Conservation (phyloP, 2,797 vertebrate species). For the Pipistrellus pipistrellus region DNA sequence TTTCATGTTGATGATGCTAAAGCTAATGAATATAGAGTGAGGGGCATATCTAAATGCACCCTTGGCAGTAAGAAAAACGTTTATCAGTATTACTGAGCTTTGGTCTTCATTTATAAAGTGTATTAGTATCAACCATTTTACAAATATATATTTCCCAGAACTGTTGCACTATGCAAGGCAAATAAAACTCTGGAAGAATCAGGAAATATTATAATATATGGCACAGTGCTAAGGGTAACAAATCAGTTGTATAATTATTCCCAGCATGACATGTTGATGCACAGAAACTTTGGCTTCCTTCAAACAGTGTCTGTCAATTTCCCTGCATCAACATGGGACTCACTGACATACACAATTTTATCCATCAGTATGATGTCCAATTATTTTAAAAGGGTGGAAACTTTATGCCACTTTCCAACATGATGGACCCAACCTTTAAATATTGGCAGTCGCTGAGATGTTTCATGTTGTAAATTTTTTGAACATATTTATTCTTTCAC, state of each 20-base stretch:
- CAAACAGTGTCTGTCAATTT: slow-evolving; percentile 86
- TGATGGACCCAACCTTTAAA: slow-evolving; percentile 89
- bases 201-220: slow-evolving; percentile 48
- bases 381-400: slow-evolving; percentile 89
- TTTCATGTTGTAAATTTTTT: slow-evolving; percentile 83
- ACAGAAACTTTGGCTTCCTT: slow-evolving; percentile 85
- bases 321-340: slow-evolving; percentile 74
- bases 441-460: slow-evolving; percentile 85
- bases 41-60: slow-evolving; percentile 33
- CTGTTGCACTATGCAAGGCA: slow-evolving; percentile 59
- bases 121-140: slow-evolving; percentile 65
- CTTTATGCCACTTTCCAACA: slow-evolving; percentile 85
- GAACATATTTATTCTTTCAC: slow-evolving; percentile 82
- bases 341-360: slow-evolving; percentile 86
- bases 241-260: slow-evolving; percentile 86
- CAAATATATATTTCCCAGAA: slow-evolving; percentile 64
- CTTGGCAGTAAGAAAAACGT: slow-evolving; percentile 21
- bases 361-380: slow-evolving; percentile 88
- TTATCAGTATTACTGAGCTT: slow-evolving; percentile 42
- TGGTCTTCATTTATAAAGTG: slow-evolving; percentile 57
- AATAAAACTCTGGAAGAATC: slow-evolving; percentile 62
- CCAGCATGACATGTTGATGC: slow-evolving; percentile 81
- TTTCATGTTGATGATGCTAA: slow-evolving; percentile 60
- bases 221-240: slow-evolving; percentile 75
- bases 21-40: slow-evolving; percentile 57